Evolutionary conservation across 2,113 vertebrate species (phyloP).

Genomic region (Morone saxatilis): DNA sequence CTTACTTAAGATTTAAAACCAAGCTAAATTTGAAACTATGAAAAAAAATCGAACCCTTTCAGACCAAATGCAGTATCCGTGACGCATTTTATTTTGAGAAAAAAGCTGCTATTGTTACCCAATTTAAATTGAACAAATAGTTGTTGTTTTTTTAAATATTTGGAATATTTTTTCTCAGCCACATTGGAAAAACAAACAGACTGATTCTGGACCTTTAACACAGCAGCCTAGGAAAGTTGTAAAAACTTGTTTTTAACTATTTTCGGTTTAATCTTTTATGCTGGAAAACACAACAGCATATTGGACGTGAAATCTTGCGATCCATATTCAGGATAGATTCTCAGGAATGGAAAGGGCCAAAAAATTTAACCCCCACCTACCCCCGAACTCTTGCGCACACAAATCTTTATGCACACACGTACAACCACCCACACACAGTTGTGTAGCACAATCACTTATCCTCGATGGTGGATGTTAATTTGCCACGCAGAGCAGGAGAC

Average conservation of each 20-base stretch:
- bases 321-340: slow-evolving; percentile 42
- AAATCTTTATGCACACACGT: slow-evolving; percentile 3
- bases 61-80: background rate
- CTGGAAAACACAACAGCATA: background rate
- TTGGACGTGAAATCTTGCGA: slow-evolving; percentile 10
- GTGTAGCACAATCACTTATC: slow-evolving; percentile 41
- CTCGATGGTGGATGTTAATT: slow-evolving; percentile 65
- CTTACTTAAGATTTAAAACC: background rate
- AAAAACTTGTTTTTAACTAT: slow-evolving; percentile 16
- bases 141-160: background rate
- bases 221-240: background rate
- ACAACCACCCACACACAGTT: slow-evolving; percentile 10
- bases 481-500: slow-evolving; percentile 48
- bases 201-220: slow-evolving; percentile 8
- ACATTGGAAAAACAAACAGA: slow-evolving; percentile 11
- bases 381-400: background rate
- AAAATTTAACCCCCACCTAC: background rate
- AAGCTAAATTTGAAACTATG: background rate
- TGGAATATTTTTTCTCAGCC: background rate
- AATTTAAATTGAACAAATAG: background rate
- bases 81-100: background rate
- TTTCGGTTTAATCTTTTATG: background rate
- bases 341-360: background rate
- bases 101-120: background rate
- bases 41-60: background rate